A percentile compares a stretch with the other conserved stretches of the same genome.
Conservation (phyloP, 1,140 invertebrate genomes). For the Drosophila malerkotliana region DNA sequence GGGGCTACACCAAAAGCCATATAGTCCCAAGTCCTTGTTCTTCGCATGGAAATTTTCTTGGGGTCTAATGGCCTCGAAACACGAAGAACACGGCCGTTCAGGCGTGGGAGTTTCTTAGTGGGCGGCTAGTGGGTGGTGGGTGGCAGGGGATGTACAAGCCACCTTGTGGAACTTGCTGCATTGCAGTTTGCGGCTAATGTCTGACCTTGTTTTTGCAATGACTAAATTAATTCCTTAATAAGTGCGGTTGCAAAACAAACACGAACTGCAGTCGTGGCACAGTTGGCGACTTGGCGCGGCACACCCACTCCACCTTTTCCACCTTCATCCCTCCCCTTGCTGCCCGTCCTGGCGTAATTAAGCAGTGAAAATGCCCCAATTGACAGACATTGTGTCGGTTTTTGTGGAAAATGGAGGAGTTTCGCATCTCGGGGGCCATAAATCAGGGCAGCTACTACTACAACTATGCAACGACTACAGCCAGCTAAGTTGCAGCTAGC, state of each 20-base stretch:
- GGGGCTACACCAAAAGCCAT: constrained; percentile 24
- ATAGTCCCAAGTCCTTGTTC: constrained; percentile 26
- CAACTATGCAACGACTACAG: constrained; percentile 18
- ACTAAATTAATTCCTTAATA: constrained; percentile 83
- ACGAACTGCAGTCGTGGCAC: constrained; percentile 75
- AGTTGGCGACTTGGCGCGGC: constrained; percentile 50
- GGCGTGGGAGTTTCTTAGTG: constrained; percentile 49
- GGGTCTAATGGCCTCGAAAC: constrained; percentile 67
- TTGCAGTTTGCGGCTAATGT: constrained; percentile 82
- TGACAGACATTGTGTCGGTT: constrained; percentile 70
- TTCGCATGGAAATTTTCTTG: constrained; percentile 72
- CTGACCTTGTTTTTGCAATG: constrained; percentile 82
- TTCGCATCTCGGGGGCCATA: constrained; percentile 63
- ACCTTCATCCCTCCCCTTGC: background rate
- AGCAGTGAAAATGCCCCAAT: constrained; percentile 72
- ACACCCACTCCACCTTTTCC: background rate
- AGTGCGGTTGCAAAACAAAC: constrained; percentile 63
- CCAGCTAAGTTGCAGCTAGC: constrained; percentile 64
- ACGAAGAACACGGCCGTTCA: constrained; percentile 51
- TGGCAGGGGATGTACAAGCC: background rate
- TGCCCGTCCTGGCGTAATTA: constrained; percentile 51
- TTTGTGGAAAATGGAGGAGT: constrained; percentile 45
- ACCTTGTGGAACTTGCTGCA: constrained; percentile 63
- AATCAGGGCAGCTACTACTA: constrained; percentile 49
- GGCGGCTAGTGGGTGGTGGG: constrained; percentile 2